phyloP scores from a whole-genome alignment of 2,113 vertebrate genomes.

The Elaphurus davidianus region DNA sequence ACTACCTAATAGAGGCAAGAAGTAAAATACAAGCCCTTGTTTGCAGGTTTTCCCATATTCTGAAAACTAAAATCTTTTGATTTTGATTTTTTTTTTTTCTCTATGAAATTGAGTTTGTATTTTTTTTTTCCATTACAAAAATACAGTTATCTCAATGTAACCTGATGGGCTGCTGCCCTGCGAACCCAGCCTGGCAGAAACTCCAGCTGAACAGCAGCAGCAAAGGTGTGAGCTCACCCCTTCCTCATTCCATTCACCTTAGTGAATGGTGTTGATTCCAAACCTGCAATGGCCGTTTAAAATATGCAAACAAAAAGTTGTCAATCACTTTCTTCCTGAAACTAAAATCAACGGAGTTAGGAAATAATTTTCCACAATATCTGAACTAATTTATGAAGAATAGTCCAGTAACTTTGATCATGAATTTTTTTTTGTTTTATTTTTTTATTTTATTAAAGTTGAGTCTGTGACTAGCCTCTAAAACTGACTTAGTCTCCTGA shows the following conservation, averaged over 20 bases:
- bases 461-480: not conserved
- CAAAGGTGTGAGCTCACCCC: conserved; percentile 73
- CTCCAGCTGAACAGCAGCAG: conserved; percentile 76
- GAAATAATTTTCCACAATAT: not conserved
- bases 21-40: not conserved
- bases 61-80: conserved; percentile 37
- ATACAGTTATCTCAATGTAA: conserved; percentile 74
- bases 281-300: conserved; percentile 10
- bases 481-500: not conserved
- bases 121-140: conserved; percentile 70
- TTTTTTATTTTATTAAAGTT: conserved; percentile 24
- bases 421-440: conserved; percentile 8
- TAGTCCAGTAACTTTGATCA: not conserved
- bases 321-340: conserved; percentile 25
- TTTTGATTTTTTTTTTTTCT: conserved; percentile 40
- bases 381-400: not conserved
- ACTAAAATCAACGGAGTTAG: not conserved
- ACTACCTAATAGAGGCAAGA: not conserved
- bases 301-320: not conserved
- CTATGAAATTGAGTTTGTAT: conserved; percentile 72
- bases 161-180: conserved; percentile 72
- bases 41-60: conserved; percentile 45
- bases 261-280: conserved; percentile 57
- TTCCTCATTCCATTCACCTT: conserved; percentile 54
- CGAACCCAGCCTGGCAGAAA: conserved; percentile 75